Evolutionary conservation across 2,113 vertebrate genomes (phyloP).

Genomic region (Butastur rufipennis): DNA sequence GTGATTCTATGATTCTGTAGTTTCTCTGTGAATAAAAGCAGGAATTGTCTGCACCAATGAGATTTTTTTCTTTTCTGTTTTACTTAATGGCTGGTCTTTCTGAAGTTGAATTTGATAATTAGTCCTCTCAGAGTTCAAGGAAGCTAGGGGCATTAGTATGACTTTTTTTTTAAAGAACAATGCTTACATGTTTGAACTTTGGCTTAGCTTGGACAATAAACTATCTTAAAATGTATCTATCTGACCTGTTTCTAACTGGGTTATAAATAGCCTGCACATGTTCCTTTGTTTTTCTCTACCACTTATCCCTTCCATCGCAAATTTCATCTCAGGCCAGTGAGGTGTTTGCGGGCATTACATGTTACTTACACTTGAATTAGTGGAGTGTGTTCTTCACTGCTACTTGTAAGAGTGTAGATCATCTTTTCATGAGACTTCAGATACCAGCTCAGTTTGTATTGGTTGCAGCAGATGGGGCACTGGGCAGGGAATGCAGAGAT

Average conservation of each 20-base stretch:
- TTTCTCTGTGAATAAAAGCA: neutral
- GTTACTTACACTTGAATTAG: neutral
- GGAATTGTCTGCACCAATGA: neutral
- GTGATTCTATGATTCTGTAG: neutral
- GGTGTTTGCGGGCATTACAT: neutral
- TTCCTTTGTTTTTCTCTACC: neutral
- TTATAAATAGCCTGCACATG: accelerated
- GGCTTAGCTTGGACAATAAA: neutral
- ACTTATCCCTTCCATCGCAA: neutral
- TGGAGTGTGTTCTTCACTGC: neutral
- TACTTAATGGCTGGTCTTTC: neutral
- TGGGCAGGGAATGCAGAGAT: neutral
- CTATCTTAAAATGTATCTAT: neutral
- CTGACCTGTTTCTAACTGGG: neutral
- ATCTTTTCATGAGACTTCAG: neutral
- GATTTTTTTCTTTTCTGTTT: neutral
- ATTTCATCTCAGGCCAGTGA: neutral
- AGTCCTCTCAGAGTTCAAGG: neutral
- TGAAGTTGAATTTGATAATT: neutral
- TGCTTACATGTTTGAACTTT: neutral
- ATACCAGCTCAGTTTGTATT: accelerated
- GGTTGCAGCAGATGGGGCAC: neutral
- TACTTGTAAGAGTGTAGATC: neutral
- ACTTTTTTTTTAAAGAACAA: neutral
- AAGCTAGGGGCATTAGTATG: neutral